Evolutionary conservation across 2,113 vertebrate genomes (phyloP), one percentile per base, ranked within the genome.

Genomic region (Phalacrocorax carbo): DNA sequence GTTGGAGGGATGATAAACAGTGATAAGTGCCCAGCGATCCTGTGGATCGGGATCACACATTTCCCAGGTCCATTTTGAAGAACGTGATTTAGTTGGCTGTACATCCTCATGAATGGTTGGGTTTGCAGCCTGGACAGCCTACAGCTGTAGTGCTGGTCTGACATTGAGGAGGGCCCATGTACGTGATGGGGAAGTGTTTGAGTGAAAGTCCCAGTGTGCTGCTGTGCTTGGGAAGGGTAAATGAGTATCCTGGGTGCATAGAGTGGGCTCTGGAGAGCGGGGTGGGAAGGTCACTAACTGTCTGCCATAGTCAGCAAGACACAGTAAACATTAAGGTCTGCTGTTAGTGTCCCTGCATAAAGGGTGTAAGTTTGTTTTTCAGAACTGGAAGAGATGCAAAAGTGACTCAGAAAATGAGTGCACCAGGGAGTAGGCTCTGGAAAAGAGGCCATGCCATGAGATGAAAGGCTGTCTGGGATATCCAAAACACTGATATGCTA

Each of bases 401-500:
- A 96, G 51, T 60, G 76, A 49, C 55, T 62, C 65, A 12, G 86
- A 88, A 92, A 77, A 60, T 6, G 58, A 81, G 32, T 13, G 76
- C 5, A 1, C 20, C 75, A 82, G 90, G 79, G 90, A 90, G 90
- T 64, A 97, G 95, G 46, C 90, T 82, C 48, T 89, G 78, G 72
- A 49, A 93, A 89, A 93, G 78, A 82, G 44, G 69, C 57, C 19
- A 6, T 89, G 65, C 84, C 36, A 2, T 32, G 75, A 94, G 96
- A 96, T 96, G 79, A 96, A 96, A 96, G 93, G 11, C 62, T 93
- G 90, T 92, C 94, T 96, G 88, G 90, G 75, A 38, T 88, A 77
- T 61, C 82, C 27, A 1, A 49, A 94, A 79, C 48, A 18, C 54
- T 96, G 89, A 93, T 93, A 82, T 29, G 70, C 82, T 65, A 27